Conservation (phyloP, 2,888 invertebrate genomes). For the Parnassius glacialis region DNA sequence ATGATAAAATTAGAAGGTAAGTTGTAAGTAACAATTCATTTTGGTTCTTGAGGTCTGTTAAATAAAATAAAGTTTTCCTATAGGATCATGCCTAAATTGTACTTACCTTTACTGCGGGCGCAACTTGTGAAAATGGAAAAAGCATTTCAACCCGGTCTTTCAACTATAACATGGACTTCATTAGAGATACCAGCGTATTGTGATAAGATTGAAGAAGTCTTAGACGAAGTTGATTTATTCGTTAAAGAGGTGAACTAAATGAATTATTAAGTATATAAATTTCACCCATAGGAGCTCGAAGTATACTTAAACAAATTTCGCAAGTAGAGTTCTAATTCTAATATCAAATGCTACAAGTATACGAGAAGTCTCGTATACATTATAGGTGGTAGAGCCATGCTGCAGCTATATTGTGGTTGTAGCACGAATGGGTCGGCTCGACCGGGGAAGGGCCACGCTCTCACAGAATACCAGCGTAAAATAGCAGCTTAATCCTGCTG, state of each 20-base stretch:
- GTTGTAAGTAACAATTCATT: constrained; percentile 12
- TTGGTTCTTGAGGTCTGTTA: not conserved
- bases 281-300: too few species aligned
- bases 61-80: constrained; percentile 12
- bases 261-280: not conserved
- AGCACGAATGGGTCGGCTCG: too few species aligned
- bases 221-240: constrained; percentile 84
- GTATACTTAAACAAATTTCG: too few species aligned
- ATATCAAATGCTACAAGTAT: too few species aligned
- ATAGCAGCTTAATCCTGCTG: too few species aligned
- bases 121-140: constrained; percentile 85
- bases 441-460: too few species aligned
- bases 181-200: constrained; percentile 85
- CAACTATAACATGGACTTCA: constrained; percentile 91
- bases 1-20: constrained; percentile 78
- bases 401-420: too few species aligned
- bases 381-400: too few species aligned
- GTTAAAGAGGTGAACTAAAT: constrained; percentile 78
- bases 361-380: too few species aligned
- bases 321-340: too few species aligned
- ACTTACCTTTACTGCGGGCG: constrained; percentile 85
- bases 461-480: too few species aligned
- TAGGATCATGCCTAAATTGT: constrained; percentile 83
- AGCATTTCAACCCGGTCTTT: constrained; percentile 87
- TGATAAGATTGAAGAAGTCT: constrained; percentile 73